These are phyloP conservation scores for Acleris literana DNA, from an alignment of 2,888 invertebrate genomes.

Conservation along the genomic window DNA sequence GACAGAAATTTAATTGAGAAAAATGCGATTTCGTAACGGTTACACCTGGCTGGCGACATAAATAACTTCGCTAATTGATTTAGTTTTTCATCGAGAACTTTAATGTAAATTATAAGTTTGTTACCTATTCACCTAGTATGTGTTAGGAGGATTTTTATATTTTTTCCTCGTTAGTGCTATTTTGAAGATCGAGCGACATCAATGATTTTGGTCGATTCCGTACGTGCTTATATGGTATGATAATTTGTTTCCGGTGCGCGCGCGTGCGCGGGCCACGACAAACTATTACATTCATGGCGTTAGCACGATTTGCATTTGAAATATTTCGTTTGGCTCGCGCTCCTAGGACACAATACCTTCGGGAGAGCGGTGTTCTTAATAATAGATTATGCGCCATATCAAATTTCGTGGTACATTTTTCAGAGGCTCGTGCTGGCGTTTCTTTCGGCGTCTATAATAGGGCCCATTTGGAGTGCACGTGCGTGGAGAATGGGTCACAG, in stretches of 20 bases:
- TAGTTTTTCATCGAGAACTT: conserved; percentile 39
- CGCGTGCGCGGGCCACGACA: conserved; percentile 81
- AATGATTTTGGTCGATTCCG: conserved; percentile 79
- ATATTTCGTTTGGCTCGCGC: conserved; percentile 77
- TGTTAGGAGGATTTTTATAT: conserved; percentile 40
- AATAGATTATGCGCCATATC: conserved; percentile 71
- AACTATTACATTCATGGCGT: conserved; percentile 81
- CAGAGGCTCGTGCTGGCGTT: conserved; percentile 73
- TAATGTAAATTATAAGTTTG: conserved; percentile 1
- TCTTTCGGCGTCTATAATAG: conserved; percentile 70
- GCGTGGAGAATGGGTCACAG: conserved; percentile 65
- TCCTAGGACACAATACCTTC: conserved; percentile 70
- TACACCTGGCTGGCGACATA: conserved; percentile 40
- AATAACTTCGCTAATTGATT: conserved; percentile 30
- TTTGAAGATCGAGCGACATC: conserved; percentile 75
- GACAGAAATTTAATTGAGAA: conserved; percentile 30
- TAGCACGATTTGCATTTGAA: conserved; percentile 84
- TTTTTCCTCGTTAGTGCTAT: conserved; percentile 74
- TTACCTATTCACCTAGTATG: neutral
- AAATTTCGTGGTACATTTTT: conserved; percentile 81
- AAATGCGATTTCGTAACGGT: conserved; percentile 54
- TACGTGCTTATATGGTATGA: conserved; percentile 81
- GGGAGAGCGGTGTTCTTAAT: conserved; percentile 68
- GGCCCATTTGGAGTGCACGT: conserved; percentile 74
- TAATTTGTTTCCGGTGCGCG: conserved; percentile 82